Percentiles rank a stretch among this genome's conserved stretches.
Conservation (phyloP, 2,113 vertebrate species). For the Psittacula cyanocephala region DNA sequence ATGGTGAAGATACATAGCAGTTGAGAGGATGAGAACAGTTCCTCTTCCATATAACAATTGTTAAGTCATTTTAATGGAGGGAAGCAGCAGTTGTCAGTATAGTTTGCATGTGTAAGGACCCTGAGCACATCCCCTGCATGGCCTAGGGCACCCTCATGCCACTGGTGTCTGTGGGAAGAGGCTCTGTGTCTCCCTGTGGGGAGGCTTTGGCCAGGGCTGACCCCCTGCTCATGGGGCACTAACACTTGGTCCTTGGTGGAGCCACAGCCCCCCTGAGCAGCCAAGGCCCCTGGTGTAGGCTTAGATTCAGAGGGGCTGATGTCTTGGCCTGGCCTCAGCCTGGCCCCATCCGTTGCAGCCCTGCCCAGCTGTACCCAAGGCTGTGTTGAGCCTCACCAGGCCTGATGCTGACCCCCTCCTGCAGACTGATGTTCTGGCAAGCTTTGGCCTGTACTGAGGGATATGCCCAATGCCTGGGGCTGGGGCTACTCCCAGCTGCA, state of each 20-base stretch:
- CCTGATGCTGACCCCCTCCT: background rate
- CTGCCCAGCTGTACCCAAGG: background rate
- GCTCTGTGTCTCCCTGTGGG: background rate
- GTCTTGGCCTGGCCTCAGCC: background rate
- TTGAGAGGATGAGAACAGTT: background rate
- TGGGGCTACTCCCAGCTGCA: background rate
- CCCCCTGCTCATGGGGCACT: fast-evolving
- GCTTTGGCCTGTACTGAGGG: background rate
- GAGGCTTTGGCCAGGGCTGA: background rate
- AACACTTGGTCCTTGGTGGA: background rate
- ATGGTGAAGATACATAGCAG: background rate
- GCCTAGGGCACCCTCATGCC: background rate
- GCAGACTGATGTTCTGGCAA: background rate
- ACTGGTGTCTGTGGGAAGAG: background rate
- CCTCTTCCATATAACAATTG: background rate
- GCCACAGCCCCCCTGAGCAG: background rate
- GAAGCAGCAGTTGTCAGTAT: background rate
- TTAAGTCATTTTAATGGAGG: background rate
- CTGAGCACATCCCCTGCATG: background rate
- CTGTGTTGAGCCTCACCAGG: background rate
- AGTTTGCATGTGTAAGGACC: fast-evolving
- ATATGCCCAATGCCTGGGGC: fast-evolving
- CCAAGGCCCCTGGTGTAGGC: background rate
- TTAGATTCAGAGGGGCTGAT: background rate
- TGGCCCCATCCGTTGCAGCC: fast-evolving